Evolutionary conservation across 2,888 invertebrate genomes (phyloP), one percentile per base, ranked within the genome.

Genomic region (Germaria angustata): DNA sequence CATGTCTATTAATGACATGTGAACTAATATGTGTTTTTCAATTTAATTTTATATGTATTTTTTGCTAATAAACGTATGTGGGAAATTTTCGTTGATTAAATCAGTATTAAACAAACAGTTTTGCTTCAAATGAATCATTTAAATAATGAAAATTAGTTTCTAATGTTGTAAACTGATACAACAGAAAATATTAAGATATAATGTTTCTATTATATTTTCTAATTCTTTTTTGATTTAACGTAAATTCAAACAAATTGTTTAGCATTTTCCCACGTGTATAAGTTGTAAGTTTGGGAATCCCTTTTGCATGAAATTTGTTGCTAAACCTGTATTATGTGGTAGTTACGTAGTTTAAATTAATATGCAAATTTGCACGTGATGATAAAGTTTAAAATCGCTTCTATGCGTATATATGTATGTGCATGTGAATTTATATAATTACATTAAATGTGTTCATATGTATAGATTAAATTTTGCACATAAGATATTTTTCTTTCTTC

Each of bases 71-170:
- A 53, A 59, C n/a, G n/a, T n/a, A n/a, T n/a, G n/a, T 77, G 77
- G 69, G 61, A 77, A 77, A 63, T 53, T 69, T 61, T 34, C 11
- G 15, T 55, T 28, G 2, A 59, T 24, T 41, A 22, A 44, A 34
- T 55, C 36, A 51, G 15, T 44, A 44, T 24, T 15, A 20, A 32
- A 39, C 3, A 32, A 66, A 68, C 28, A n/a, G 11, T 39, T 28
- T 61, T 59, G 39, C 28, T 75, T 55, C 6, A 49, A 44, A 9
- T 77, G 77, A 77, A 61, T 77, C 76, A 77, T 41, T 20, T 41
- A 13, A 51, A 20, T 11, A 32, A 41, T 73, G 11, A 24, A 46
- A 57, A 51, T 49, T 46, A 36, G 20, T 49, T 15, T 22, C 4
- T 34, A 34, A 41, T 15, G 7, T 49, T 65, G 15, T 15, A n/a